Conservation (phyloP, 2,888 invertebrate genomes). For the Pristionchus entomophagus region DNA sequence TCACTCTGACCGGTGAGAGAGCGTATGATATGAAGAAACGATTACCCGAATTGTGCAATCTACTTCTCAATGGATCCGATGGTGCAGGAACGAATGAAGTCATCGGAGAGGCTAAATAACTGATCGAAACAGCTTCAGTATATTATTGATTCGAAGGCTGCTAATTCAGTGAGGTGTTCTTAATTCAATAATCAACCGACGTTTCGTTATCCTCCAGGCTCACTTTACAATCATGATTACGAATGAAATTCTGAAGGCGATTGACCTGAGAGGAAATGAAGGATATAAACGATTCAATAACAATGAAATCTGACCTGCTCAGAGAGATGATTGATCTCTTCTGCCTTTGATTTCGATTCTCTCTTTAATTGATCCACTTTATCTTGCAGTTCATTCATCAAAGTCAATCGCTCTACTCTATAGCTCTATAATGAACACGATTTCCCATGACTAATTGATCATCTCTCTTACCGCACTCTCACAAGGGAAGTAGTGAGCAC, state of each 20-base stretch:
- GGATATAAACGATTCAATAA: background rate
- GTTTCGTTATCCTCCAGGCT: conserved; percentile 13
- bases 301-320: conserved; percentile 1
- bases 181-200: conserved; percentile 16
- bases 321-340: conserved; percentile 10
- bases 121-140: no score
- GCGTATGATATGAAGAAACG: no score
- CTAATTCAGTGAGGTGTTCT: no score
- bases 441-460: background rate
- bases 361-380: conserved; percentile 46
- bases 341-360: conserved; percentile 10
- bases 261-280: background rate
- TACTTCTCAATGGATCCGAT: no score
- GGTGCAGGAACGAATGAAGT: no score
- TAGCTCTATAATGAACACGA: conserved; percentile 29
- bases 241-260: conserved; percentile 30
- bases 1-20: no score
- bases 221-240: conserved; percentile 33
- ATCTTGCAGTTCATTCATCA: conserved; percentile 46
- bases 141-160: no score
- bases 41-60: no score
- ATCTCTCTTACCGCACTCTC: background rate
- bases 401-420: background rate
- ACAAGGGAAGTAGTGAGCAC: background rate
- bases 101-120: no score